Evolutionary conservation across 2,888 invertebrate genomes (phyloP), one percentile per base, ranked within the genome.

Genomic region (Ophion costatus): DNA sequence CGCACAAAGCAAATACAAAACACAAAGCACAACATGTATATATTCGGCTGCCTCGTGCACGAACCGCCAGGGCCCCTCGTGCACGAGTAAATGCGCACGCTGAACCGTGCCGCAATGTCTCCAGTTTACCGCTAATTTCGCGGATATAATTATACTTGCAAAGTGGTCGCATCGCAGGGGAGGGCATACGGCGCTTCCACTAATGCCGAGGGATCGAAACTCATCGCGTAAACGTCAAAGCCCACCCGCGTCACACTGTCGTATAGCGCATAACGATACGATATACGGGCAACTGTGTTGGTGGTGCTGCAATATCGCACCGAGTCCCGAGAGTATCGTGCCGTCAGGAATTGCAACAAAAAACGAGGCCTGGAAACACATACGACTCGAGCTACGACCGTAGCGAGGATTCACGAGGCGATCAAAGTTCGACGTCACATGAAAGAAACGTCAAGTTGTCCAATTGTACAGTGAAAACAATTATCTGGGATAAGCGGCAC

Each of bases 61-160:
- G 9, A 38, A 38, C 7, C 51, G 17, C 3, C 51, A 51, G 51
- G 4, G 51, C 17, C 17, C 51, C 51, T 51, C 14, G 51, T 51
- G 17, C 51, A 45, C 10, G 45, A 45, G 45, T 45, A 70, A 69
- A 75, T 29, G 69, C 20, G 17, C 69, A 51, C 24, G 67, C 57
- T 67, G 67, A 67, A 73, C 56, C 59, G 63, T 42, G 73, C 57
- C 59, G 57, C 81, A 75, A 74, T 75, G 56, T 79, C 82, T 77
- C 81, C 74, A 70, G 85, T 84, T 85, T 83, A 83, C 76, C 84
- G 81, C 82, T 85, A 80, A 86, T 84, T 86, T 87, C 76, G 66
- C 63, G 42, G 82, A 86, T 86, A 84, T 61, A n/a, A 86, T 86
- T 85, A 86, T 81, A 83, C 81, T 86, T 79, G 85, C 86, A 85